A percentile compares a stretch with the other conserved stretches of the same genome.
Evolutionary conservation across 2,888 invertebrate species (phyloP).

Genomic region (Drepana falcataria): DNA sequence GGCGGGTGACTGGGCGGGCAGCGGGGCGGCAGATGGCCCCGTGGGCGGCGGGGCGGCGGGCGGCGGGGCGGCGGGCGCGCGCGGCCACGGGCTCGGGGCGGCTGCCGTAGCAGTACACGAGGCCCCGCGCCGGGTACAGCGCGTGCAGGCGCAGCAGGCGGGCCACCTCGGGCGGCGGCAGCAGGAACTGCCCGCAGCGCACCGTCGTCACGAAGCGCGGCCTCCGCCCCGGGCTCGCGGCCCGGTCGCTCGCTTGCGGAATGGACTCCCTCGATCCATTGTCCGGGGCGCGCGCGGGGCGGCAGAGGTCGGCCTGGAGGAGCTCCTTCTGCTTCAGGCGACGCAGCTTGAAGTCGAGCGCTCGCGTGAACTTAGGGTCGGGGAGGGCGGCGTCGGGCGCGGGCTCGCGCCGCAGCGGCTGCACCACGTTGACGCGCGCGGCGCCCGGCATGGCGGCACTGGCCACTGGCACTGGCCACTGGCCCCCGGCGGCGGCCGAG

Average conservation of each 20-base stretch:
- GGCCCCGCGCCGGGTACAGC: slow-evolving; percentile 48
- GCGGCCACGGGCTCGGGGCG: slow-evolving; percentile 76
- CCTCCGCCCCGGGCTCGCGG: slow-evolving; percentile 24
- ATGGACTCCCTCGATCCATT: slow-evolving; percentile 53
- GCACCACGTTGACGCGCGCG: slow-evolving; percentile 33
- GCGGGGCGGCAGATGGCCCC: slow-evolving; percentile 6
- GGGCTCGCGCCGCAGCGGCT: slow-evolving; percentile 45
- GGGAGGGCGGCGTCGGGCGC: slow-evolving; percentile 38
- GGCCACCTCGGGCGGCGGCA: slow-evolving; percentile 86
- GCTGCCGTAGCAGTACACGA: slow-evolving; percentile 83
- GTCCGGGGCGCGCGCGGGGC: slow-evolving; percentile 75
- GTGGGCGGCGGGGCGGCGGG: slow-evolving; percentile 6
- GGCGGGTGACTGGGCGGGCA: no score
- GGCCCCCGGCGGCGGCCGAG: slow-evolving; percentile 24
- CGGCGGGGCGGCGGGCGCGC: slow-evolving; percentile 11
- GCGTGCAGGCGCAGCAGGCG: slow-evolving; percentile 79
- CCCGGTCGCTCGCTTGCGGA: slow-evolving; percentile 11
- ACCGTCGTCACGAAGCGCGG: slow-evolving; percentile 90
- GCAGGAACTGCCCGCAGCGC: slow-evolving; percentile 86
- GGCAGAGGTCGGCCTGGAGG: slow-evolving; percentile 48
- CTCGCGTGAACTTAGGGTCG: slow-evolving; percentile 81
- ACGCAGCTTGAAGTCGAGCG: slow-evolving; percentile 84
- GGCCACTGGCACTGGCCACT: slow-evolving; percentile 23
- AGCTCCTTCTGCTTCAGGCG: slow-evolving; percentile 82
- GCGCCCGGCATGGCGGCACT: slow-evolving; percentile 12